Percentiles rank a stretch among this genome's conserved stretches.
These are phyloP conservation scores for Chouioia cunea DNA, from an alignment of 2,888 invertebrate species.

Conservation along the genomic window DNA sequence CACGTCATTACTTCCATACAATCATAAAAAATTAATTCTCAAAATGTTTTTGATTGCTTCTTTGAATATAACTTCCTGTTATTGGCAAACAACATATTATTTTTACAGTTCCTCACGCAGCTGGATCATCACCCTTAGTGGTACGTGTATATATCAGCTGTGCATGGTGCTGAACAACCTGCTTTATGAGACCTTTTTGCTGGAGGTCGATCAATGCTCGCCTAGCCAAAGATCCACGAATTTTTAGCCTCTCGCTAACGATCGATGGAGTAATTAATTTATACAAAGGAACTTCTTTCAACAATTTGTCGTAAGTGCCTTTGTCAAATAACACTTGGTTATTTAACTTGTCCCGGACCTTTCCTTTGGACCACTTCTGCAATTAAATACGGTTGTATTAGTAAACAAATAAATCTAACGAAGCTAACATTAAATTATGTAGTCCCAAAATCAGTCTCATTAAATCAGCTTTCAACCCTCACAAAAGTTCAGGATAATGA, in stretches of 20 bases:
- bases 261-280: slow-evolving; percentile 99
- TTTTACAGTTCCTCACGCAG: slow-evolving; percentile 75
- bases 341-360: slow-evolving; percentile 99
- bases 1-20: slow-evolving; percentile 2
- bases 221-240: slow-evolving; percentile 96
- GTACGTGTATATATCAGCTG: slow-evolving; percentile 98
- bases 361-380: slow-evolving; percentile 99
- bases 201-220: slow-evolving; percentile 93
- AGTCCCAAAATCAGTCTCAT: slow-evolving; percentile 72
- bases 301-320: slow-evolving; percentile 96
- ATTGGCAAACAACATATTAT: slow-evolving; percentile 51
- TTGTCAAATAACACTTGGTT: slow-evolving; percentile 99
- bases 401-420: slow-evolving; percentile 15
- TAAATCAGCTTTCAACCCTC: slow-evolving; percentile 76
- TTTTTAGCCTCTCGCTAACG: slow-evolving; percentile 98
- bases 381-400: slow-evolving; percentile 40
- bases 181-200: slow-evolving; percentile 94
- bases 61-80: slow-evolving; percentile 9
- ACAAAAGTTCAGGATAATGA: slow-evolving; percentile 64
- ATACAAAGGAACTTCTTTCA: slow-evolving; percentile 96
- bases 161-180: slow-evolving; percentile 95
- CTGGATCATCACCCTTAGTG: slow-evolving; percentile 92
- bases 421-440: slow-evolving; percentile 8
- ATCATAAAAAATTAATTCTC: slow-evolving; percentile 1
- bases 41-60: slow-evolving; percentile 27